Evolutionary conservation across 2,797 vertebrate genomes (phyloP), one percentile per base, ranked within the genome.

Genomic region (Orientallactaga sibirica): DNA sequence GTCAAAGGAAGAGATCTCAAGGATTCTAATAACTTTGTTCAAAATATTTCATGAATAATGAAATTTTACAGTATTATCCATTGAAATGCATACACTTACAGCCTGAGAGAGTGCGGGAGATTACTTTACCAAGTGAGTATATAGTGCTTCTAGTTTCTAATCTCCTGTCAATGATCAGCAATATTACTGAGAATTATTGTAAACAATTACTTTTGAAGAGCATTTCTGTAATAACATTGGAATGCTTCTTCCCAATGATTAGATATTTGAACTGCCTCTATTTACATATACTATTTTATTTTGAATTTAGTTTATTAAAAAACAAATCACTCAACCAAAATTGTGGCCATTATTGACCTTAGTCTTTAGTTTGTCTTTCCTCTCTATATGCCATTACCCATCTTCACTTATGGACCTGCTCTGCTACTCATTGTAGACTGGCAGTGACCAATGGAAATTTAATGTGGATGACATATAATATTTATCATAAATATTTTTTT

Each of bases 241-340:
- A 83, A 83, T 61, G 20, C 55, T 73, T 88, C 79, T 84, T 84
- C 74, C 74, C 74, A 88, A 58, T 88, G 22, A 79, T 88, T 84
- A 24, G 18, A 78, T 74, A 52, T 29, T 27, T 76, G 27, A n/a
- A 10, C 37, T 62, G 16, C 61, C 43, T 71, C 25, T 74, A 33
- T 83, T 78, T 18, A 25, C 67, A 73, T 90, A 74, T 48, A n/a
- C 37, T 82, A 61, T 83, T 61, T 93, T 7, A 33, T 67, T 87
- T 11, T 74, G 67, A 88, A 88, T 84, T 92, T 14, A 29, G 58
- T 66, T 10, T 27, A 84, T 55, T 83, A n/a, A 88, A 48, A 92
- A 92, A 78, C 48, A 33, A 88, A 71, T n/a, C 22, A 48, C 66
- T 94, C 73, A 84, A 84, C 16, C 73, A 6, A 33, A 84, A 33